A percentile compares a stretch with the other conserved stretches of the same genome.
Conservation (phyloP, 2,888 invertebrate species). For the Drosophila percnosoma region DNA sequence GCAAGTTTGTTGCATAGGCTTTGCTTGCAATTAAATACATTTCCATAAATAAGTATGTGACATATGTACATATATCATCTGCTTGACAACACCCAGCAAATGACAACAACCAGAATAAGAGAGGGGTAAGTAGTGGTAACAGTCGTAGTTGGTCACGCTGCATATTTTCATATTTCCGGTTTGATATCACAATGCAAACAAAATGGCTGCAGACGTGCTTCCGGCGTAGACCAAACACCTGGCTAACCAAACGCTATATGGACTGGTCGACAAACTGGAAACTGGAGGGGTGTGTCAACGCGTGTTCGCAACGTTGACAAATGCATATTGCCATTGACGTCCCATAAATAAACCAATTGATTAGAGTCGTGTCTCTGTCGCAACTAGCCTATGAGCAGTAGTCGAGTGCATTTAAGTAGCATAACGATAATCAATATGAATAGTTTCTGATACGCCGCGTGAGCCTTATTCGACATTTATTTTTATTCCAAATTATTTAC, state of each 20-base stretch:
- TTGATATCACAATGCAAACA: slow-evolving; percentile 80
- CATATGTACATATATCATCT: slow-evolving; percentile 45
- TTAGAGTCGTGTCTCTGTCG: slow-evolving; percentile 31
- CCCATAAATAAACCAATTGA: slow-evolving; percentile 55
- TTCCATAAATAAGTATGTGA: slow-evolving; percentile 2
- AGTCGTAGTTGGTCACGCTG: slow-evolving; percentile 56
- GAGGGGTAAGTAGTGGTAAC: slow-evolving; percentile 10
- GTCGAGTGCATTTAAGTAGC: slow-evolving; percentile 20
- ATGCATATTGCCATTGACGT: slow-evolving; percentile 12
- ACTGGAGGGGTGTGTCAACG: slow-evolving; percentile 2
- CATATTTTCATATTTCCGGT: slow-evolving; percentile 79
- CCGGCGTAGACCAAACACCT: slow-evolving; percentile 65
- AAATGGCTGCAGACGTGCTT: slow-evolving; percentile 78
- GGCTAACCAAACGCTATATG: slow-evolving; percentile 35
- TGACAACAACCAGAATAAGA: slow-evolving; percentile 19
- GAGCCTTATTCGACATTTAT: slow-evolving; percentile 45
- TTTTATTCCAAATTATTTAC: slow-evolving; percentile 19
- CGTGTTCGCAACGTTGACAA: slow-evolving; percentile 32
- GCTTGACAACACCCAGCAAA: slow-evolving; percentile 61
- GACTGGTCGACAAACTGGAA: background rate
- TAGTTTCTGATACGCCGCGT: slow-evolving; percentile 52
- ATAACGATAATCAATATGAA: slow-evolving; percentile 67
- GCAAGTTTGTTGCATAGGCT: slow-evolving; percentile 49
- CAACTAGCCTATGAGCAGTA: background rate
- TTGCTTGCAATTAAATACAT: slow-evolving; percentile 39